Evolutionary conservation across 2,888 invertebrate genomes (phyloP).

Genomic region (Gymnosoma rotundatum): DNA sequence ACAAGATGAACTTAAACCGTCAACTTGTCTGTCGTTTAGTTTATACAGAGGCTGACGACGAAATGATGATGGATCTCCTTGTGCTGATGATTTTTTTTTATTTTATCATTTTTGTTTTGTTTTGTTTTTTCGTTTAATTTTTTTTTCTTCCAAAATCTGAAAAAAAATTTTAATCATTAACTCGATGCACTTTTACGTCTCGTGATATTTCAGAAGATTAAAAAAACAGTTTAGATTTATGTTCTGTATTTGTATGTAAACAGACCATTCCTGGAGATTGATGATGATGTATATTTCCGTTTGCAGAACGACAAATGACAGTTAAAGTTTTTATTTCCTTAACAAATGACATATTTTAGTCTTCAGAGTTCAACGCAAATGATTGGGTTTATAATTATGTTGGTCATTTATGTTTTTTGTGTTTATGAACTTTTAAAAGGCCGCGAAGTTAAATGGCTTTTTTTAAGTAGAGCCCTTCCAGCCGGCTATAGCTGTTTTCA

Average conservation of each 20-base stretch:
- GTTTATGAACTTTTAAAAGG: background rate
- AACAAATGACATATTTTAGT: background rate
- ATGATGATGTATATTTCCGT: constrained; percentile 35
- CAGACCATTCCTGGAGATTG: background rate
- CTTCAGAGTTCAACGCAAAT: background rate
- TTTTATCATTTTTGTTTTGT: background rate
- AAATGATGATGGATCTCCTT: constrained; percentile 27
- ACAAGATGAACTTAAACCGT: background rate
- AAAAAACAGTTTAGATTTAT: background rate
- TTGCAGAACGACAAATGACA: background rate
- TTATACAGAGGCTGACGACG: constrained; percentile 22
- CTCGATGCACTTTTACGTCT: background rate
- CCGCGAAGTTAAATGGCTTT: background rate
- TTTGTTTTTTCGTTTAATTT: constrained; percentile 7
- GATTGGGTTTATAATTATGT: background rate
- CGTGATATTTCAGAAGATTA: background rate
- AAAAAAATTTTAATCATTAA: background rate
- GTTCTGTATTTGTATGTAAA: background rate
- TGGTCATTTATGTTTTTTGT: background rate
- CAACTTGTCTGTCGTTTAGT: constrained; percentile 1
- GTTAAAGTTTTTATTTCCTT: constrained; percentile 3
- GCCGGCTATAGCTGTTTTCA: too few relatives aligned
- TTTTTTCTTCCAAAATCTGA: constrained; percentile 34
- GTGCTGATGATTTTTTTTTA: constrained; percentile 47
- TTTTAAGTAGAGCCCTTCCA: background rate